Base-by-base conservation (phyloP, 1,140 invertebrate genomes). In the Aethina tumida region DNA sequence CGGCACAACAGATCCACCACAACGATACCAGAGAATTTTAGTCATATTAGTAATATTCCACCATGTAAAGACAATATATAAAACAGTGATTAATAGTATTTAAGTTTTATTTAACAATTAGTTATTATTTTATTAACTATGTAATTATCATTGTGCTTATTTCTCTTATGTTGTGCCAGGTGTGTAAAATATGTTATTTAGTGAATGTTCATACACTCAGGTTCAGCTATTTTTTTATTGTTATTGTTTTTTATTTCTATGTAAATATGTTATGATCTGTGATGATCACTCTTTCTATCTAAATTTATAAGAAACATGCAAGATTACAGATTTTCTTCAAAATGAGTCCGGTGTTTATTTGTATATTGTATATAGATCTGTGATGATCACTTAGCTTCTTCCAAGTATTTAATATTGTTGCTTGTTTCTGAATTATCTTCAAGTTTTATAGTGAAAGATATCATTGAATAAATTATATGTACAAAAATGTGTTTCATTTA, bases 1-100 rank as follows among this genome's bases (percentile, higher is more conserved):
- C 76, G 75, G 52, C 85, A 90, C 52, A 93, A 93, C 56, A 73
- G 87, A 41, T 61, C 59, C 3, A 54, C 57, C 20, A 56, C 56
- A 18, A 21, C 50, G 27, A 34, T 55, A 33, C 50, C 48, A 13
- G 38, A 40, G 34, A 39, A 33, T 22, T 40, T 47, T 34, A 41
- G 40, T 27, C 39, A 20, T 15, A 44, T 33, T 12, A 31, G 39
- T 27, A 39, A 47, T 41, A 20, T 41, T 16, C 50, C 50, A 21
- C 48, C 50, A 9, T 55, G 53, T 37, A 50, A 53, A 30, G 50
- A 55, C 19, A 46, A 38, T 35, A 35, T 45, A 15, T 45, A 27
- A 35, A 21, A 35, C 9, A 33, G 18, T 10, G 4, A 40, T 25
- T 10, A 28, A 6, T 5, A 28, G 27, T 6, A 5, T 28, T 28